Conservation (phyloP, 2,113 vertebrate species). For the Tichodroma muraria region DNA sequence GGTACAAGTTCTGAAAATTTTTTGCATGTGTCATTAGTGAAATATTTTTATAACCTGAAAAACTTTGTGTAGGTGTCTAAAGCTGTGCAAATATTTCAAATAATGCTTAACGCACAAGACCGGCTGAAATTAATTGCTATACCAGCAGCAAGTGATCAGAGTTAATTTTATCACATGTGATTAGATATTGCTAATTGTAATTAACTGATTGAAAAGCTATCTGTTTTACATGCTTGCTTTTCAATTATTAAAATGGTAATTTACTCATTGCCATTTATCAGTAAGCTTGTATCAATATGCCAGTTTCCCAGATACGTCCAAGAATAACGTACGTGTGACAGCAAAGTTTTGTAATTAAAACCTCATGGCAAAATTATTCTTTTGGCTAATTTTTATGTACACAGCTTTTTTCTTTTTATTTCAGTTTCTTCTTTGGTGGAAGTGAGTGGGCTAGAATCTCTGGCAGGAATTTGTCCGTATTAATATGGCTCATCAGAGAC, state of each 20-base stretch:
- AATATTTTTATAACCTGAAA: background rate
- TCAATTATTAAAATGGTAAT: conserved; percentile 48
- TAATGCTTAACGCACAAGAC: background rate
- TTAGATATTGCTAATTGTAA: conserved; percentile 46
- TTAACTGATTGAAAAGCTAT: conserved; percentile 44
- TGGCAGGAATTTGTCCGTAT: conserved; percentile 74
- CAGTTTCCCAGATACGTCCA: background rate
- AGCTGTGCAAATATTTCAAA: background rate
- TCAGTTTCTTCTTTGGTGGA: conserved; percentile 41
- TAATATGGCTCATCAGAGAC: conserved; percentile 78
- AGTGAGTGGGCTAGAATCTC: conserved; percentile 64
- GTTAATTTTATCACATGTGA: conserved; percentile 39
- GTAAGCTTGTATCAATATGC: background rate
- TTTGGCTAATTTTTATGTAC: background rate
- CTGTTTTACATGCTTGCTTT: conserved; percentile 16
- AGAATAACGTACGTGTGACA: background rate
- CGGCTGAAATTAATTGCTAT: background rate
- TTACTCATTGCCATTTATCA: background rate
- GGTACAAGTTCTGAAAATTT: background rate
- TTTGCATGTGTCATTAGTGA: background rate
- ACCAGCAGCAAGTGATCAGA: background rate
- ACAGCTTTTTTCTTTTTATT: conserved; percentile 24
- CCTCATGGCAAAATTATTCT: background rate
- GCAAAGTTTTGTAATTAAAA: background rate
- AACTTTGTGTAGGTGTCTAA: background rate